Evolutionary conservation across 2,888 invertebrate species (phyloP), one percentile per base, ranked within the genome.

Genomic region (Formica aserva): DNA sequence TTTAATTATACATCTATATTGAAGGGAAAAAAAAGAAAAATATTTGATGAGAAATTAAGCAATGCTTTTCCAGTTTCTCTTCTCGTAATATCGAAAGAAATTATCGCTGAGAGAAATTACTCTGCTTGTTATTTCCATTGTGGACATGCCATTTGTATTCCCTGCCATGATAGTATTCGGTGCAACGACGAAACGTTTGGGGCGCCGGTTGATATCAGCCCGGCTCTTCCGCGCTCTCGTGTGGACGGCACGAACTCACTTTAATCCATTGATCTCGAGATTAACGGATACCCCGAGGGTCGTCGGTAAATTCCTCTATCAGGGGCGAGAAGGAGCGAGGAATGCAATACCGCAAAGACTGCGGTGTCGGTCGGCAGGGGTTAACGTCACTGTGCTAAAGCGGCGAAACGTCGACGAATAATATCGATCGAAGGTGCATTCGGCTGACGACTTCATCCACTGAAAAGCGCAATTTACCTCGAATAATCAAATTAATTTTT

Each of bases 191-290:
- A 60, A 74, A 85, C 69, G 45, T 71, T 35, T 55, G 55, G 67
- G 55, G 77, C 63, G 71, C 76, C 62, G 77, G 62, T 35, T 75
- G 72, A 85, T 60, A 81, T 66, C 75, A 67, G 55, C 65, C 22
- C 32, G 60, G 38, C 65, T 80, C 77, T 38, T 63, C 38, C 60
- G 75, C 74, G 48, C 78, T 77, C 77, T 78, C 81, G 66, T 52
- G 78, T 72, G 67, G 78, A 72, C 75, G 78, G 81, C 82, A 84
- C 80, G 74, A 85, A 85, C 74, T 87, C 84, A 82, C 87, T 86
- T 87, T 89, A 86, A 88, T 85, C 85, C 88, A 69, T 83, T 88
- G 83, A 86, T 87, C 87, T 89, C 82, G 87, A 87, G 87, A 88
- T 88, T 83, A 88, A 88, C 87, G 85, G 83, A 88, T 84, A 84